A percentile compares a stretch with the other conserved stretches of the same genome.
Conservation (phyloP, 2,888 invertebrate genomes). For the Drosophila ezoana region DNA sequence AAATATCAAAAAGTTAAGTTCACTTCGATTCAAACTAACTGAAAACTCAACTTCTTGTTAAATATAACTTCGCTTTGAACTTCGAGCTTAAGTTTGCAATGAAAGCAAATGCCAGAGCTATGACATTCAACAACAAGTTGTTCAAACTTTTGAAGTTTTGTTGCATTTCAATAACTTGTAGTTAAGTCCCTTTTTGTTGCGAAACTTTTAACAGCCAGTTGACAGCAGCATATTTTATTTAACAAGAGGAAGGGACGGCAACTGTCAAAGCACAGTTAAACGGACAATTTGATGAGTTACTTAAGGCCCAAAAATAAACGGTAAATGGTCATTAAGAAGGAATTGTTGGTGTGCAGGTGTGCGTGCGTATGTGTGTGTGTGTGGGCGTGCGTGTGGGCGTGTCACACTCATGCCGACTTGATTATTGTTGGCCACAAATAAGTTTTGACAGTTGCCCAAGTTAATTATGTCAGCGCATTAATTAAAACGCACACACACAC, state of each 20-base stretch:
- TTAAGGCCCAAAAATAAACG: slow-evolving; percentile 23
- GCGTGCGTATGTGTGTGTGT: slow-evolving; percentile 4
- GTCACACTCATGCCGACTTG: slow-evolving; percentile 20
- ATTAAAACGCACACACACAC: slow-evolving; percentile 29
- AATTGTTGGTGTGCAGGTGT: slow-evolving; percentile 30
- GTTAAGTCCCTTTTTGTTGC: too few relatives aligned
- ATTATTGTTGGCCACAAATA: slow-evolving; percentile 39
- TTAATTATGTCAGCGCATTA: slow-evolving; percentile 52
- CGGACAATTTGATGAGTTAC: slow-evolving; percentile 47
- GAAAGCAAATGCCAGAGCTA: too few relatives aligned
- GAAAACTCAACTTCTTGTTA: too few relatives aligned
- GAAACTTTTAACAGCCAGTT: slow-evolving; percentile 3
- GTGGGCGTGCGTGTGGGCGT: slow-evolving; percentile 11
- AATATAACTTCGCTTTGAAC: too few relatives aligned
- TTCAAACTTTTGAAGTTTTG: too few relatives aligned
- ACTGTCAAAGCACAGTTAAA: slow-evolving; percentile 19
- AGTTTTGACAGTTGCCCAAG: slow-evolving; percentile 50
- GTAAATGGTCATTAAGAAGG: slow-evolving; percentile 46
- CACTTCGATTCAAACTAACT: too few relatives aligned
- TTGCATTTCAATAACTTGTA: not conserved
- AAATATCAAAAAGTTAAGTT: too few relatives aligned
- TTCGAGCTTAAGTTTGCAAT: too few relatives aligned
- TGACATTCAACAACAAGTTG: too few relatives aligned
- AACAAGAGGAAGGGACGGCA: not conserved
- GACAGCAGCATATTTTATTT: slow-evolving; percentile 2